Conservation (phyloP, 2,888 invertebrate genomes). For the Scotopteryx bipunctaria region DNA sequence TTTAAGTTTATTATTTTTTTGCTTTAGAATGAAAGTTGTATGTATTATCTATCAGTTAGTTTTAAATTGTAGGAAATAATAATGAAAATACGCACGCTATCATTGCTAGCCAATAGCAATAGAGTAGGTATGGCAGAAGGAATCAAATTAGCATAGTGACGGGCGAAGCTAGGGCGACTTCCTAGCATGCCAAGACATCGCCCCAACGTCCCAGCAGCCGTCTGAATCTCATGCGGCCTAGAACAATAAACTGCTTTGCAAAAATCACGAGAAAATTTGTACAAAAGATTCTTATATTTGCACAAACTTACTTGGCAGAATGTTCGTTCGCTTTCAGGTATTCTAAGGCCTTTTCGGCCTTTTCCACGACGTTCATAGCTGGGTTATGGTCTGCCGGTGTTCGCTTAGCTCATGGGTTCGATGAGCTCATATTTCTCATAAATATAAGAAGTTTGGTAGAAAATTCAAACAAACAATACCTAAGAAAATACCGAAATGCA, state of each 20-base stretch:
- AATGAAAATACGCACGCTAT: constrained; percentile 65
- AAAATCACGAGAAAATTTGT: constrained; percentile 24
- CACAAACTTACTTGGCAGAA: constrained; percentile 62
- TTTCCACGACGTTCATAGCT: constrained; percentile 76
- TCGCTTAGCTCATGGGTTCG: constrained; percentile 29
- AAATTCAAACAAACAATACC: constrained; percentile 58
- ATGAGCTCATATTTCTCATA: constrained; percentile 44
- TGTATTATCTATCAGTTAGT: no score
- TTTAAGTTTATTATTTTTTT: no score
- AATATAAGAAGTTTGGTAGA: constrained; percentile 42
- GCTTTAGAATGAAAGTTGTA: no score
- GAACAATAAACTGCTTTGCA: constrained; percentile 38
- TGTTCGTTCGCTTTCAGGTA: constrained; percentile 69
- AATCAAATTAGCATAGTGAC: constrained; percentile 72
- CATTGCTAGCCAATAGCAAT: constrained; percentile 72
- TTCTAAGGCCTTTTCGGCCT: constrained; percentile 77
- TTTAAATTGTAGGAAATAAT: constrained; percentile 10
- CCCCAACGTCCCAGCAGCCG: constrained; percentile 72
- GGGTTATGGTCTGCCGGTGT: constrained; percentile 41
- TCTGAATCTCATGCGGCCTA: constrained; percentile 74
- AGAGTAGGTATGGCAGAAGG: constrained; percentile 70
- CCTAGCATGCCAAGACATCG: constrained; percentile 74
- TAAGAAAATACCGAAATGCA: constrained; percentile 16
- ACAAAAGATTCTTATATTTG: background rate
- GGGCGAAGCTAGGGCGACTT: constrained; percentile 67